A percentile compares a stretch with the other conserved stretches of the same genome.
These are phyloP conservation scores for Tyto alba DNA, from an alignment of 2,113 vertebrate species.

Conservation along the genomic window DNA sequence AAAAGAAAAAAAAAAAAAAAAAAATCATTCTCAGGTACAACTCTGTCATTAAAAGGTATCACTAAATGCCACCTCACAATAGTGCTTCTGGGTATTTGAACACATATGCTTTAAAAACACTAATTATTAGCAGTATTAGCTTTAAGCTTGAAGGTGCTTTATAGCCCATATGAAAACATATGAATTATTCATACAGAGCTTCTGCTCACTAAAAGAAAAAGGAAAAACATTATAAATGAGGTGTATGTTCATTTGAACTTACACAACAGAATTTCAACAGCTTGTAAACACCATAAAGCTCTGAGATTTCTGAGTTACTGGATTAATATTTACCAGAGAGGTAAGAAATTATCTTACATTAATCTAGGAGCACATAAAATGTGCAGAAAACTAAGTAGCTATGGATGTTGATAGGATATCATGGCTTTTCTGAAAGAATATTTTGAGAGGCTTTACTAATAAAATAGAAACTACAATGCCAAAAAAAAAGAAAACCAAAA, in stretches of 20 bases:
- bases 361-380: neutral
- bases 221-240: neutral
- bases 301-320: neutral
- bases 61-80: neutral
- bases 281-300: neutral
- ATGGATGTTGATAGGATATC: neutral
- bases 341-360: neutral
- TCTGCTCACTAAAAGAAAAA: neutral
- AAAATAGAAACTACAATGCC: neutral
- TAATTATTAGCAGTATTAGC: neutral
- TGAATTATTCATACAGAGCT: neutral
- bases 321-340: neutral
- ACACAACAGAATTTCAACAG: neutral
- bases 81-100: neutral
- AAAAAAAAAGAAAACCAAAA: neutral
- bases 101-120: neutral
- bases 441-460: neutral
- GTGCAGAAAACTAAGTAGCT: neutral
- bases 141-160: neutral
- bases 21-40: neutral
- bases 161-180: neutral
- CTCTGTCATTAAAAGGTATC: neutral
- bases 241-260: neutral
- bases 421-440: neutral
- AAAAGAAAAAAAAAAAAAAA: too few species aligned